Conservation (phyloP, 2,797 vertebrate species). For the Allobates femoralis region DNA sequence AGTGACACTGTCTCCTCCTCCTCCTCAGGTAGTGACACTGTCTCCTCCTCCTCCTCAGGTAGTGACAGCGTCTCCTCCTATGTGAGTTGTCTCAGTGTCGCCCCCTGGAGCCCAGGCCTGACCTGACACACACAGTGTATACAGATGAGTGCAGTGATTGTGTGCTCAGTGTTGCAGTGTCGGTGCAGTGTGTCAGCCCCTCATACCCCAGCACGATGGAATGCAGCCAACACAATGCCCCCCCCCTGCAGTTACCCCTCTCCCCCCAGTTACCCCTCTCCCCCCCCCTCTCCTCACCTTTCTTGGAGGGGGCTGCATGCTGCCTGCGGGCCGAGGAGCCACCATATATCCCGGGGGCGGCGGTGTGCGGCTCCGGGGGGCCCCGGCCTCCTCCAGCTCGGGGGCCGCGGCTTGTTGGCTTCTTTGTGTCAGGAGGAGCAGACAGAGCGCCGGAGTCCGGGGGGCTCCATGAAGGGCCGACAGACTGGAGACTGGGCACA, state of each 20-base stretch:
- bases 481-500: conserved; percentile 45
- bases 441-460: conserved; percentile 40
- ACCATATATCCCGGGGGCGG: conserved; percentile 53
- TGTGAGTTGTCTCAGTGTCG: too few relatives aligned
- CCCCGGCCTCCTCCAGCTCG: conserved; percentile 12
- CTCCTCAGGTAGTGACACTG: too few relatives aligned
- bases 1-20: too few relatives aligned
- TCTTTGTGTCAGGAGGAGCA: conserved; percentile 53
- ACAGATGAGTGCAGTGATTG: too few relatives aligned
- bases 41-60: too few relatives aligned
- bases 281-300: conserved; percentile 81
- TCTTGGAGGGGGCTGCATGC: conserved; percentile 97
- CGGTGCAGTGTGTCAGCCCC: conserved; percentile 9
- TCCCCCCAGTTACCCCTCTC: background rate
- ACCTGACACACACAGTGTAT: too few relatives aligned
- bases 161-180: too few relatives aligned
- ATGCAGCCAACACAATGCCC: background rate
- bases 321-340: conserved; percentile 80
- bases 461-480: conserved; percentile 60
- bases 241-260: background rate
- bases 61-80: too few relatives aligned
- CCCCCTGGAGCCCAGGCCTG: too few relatives aligned
- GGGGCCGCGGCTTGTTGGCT: conserved; percentile 3
- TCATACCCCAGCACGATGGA: too few relatives aligned
- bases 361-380: too few relatives aligned